phyloP scores from a whole-genome alignment of 1,140 invertebrate species.

The Oncopodura yosiiana region DNA sequence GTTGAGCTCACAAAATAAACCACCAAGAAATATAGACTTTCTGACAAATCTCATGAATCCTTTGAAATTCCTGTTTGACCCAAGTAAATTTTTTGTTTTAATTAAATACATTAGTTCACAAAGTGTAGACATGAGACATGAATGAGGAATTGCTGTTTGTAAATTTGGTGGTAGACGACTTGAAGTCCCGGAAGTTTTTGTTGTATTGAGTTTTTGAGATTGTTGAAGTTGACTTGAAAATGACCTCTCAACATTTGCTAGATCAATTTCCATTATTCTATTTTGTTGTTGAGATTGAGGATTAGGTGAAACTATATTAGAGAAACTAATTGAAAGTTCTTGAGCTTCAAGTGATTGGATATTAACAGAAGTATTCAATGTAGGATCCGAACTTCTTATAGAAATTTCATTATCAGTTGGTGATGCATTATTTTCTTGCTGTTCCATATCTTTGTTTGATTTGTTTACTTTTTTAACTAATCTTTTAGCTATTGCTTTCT shows the following conservation, averaged over 20 bases:
- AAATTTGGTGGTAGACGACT: background rate
- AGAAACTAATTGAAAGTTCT: too few relatives aligned
- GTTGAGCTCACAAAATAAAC: constrained; percentile 9
- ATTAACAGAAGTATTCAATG: too few relatives aligned
- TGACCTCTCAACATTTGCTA: background rate
- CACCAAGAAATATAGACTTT: constrained; percentile 17
- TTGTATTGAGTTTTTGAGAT: too few relatives aligned
- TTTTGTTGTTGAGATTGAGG: too few relatives aligned
- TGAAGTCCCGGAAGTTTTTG: background rate
- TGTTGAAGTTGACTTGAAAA: background rate
- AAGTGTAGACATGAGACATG: constrained; percentile 8
- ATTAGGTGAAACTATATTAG: too few relatives aligned
- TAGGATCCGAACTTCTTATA: too few relatives aligned
- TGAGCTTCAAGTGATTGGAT: too few relatives aligned
- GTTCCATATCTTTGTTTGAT: background rate
- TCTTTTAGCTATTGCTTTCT: background rate
- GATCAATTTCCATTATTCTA: background rate
- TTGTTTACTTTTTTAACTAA: background rate
- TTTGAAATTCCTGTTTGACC: constrained; percentile 14
- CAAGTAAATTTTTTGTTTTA: background rate
- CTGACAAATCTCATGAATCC: constrained; percentile 21
- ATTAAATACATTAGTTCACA: constrained; percentile 15
- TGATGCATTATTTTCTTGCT: background rate
- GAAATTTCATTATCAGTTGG: too few relatives aligned
- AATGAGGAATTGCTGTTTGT: constrained; percentile 3